phyloP scores from a whole-genome alignment of 2,888 invertebrate species.

The Smittia aterrima region DNA sequence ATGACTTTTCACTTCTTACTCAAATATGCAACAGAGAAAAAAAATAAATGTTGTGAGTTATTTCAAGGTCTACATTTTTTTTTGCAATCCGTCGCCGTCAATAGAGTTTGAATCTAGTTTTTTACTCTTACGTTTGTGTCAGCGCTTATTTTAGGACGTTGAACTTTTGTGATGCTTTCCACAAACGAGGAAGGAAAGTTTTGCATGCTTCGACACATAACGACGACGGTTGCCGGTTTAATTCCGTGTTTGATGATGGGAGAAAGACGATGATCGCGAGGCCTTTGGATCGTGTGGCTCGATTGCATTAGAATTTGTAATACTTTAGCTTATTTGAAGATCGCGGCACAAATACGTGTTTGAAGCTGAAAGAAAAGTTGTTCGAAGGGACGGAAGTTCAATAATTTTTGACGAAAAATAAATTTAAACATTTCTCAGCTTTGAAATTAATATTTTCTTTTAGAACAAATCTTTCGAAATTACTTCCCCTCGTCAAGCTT shows the following conservation, averaged over 20 bases:
- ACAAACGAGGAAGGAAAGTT: slow-evolving; percentile 19
- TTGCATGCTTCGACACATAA: slow-evolving; percentile 6
- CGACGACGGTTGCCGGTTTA: neutral
- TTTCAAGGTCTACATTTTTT: slow-evolving; percentile 40
- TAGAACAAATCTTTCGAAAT: no score
- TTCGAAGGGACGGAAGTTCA: no score
- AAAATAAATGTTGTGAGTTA: slow-evolving; percentile 9
- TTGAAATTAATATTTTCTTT: no score
- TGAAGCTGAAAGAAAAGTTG: neutral
- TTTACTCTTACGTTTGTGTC: slow-evolving; percentile 5
- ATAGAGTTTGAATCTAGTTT: slow-evolving; percentile 27
- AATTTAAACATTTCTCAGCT: no score
- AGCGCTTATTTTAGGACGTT: slow-evolving; percentile 27
- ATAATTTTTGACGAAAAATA: no score
- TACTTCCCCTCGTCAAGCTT: no score
- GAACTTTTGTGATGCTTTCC: slow-evolving; percentile 31
- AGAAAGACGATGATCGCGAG: neutral
- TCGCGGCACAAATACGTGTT: neutral
- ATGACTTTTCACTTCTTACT: slow-evolving; percentile 39
- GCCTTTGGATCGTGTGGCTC: neutral
- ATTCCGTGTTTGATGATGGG: slow-evolving; percentile 24
- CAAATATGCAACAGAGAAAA: slow-evolving; percentile 36
- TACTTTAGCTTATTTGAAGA: neutral
- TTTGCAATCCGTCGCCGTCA: neutral
- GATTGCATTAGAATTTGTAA: slow-evolving; percentile 26